Conservation (phyloP, 2,113 vertebrate species). For the Marcusenius ussheri region DNA sequence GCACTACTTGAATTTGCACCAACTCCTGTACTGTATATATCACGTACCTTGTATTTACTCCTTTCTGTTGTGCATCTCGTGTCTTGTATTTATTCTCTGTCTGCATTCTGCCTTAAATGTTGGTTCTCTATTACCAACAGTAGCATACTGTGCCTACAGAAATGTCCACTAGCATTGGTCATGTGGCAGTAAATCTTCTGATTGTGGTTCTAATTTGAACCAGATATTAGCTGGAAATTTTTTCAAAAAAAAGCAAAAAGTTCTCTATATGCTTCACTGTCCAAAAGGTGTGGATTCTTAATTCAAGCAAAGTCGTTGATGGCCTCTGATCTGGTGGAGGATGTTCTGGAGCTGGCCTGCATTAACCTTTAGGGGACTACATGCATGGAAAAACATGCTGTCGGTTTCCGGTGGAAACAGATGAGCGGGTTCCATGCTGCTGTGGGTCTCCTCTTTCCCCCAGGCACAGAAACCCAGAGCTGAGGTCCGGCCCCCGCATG, state of each 20-base stretch:
- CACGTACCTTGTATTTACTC: background rate
- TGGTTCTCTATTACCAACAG: background rate
- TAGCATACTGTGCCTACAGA: background rate
- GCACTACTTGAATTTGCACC: too few relatives aligned
- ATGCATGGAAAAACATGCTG: background rate
- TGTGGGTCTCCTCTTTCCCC: background rate
- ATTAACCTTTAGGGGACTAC: background rate
- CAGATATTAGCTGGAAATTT: background rate
- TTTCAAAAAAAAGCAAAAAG: background rate
- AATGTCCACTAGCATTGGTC: background rate
- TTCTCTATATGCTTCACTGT: background rate
- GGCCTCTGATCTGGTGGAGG: background rate
- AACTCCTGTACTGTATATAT: background rate
- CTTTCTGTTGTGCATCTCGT: too few relatives aligned
- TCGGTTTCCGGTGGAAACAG: background rate
- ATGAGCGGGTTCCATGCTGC: background rate
- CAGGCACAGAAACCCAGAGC: background rate
- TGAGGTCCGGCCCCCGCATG: background rate
- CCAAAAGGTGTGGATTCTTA: background rate
- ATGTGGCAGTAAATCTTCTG: background rate
- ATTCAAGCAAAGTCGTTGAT: background rate
- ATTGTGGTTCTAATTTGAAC: background rate
- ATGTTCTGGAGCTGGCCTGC: background rate
- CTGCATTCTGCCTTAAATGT: too few relatives aligned
- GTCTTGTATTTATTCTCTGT: too few relatives aligned